phyloP scores from a whole-genome alignment of 2,113 vertebrate genomes.

The Casuarius casuarius region DNA sequence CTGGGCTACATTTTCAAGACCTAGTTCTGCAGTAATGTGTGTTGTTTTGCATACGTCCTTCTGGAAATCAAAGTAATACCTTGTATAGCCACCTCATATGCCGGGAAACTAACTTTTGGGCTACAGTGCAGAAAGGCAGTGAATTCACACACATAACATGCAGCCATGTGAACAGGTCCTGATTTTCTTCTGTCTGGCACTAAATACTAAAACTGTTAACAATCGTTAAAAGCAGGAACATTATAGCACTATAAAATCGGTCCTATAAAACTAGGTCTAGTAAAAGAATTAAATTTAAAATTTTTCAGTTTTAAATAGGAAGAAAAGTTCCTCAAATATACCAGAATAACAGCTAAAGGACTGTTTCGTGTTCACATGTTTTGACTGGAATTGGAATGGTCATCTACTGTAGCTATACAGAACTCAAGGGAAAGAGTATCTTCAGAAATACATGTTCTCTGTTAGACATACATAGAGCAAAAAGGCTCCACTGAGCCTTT shows the following conservation, averaged over 20 bases:
- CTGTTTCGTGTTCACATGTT: background rate
- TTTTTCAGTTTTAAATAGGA: background rate
- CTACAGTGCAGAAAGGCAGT: too few relatives aligned
- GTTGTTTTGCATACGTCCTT: background rate
- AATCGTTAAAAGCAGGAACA: background rate
- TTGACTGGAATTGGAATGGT: background rate
- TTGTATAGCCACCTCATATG: too few relatives aligned
- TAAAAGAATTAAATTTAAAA: background rate
- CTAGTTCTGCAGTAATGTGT: background rate
- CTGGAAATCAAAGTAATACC: background rate
- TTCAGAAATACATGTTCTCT: background rate
- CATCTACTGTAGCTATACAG: background rate
- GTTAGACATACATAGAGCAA: background rate
- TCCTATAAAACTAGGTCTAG: background rate
- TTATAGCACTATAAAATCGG: background rate
- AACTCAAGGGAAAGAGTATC: background rate
- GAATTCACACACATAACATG: background rate
- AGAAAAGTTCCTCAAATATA: background rate
- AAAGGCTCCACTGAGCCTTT: fast-evolving
- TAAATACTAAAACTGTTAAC: background rate
- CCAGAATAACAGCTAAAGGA: background rate
- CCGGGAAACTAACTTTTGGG: background rate
- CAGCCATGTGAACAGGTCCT: fast-evolving
- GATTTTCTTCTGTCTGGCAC: background rate
- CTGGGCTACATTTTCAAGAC: background rate